phyloP scores from a whole-genome alignment of 2,113 vertebrate species.

The Lamprotornis superbus region DNA sequence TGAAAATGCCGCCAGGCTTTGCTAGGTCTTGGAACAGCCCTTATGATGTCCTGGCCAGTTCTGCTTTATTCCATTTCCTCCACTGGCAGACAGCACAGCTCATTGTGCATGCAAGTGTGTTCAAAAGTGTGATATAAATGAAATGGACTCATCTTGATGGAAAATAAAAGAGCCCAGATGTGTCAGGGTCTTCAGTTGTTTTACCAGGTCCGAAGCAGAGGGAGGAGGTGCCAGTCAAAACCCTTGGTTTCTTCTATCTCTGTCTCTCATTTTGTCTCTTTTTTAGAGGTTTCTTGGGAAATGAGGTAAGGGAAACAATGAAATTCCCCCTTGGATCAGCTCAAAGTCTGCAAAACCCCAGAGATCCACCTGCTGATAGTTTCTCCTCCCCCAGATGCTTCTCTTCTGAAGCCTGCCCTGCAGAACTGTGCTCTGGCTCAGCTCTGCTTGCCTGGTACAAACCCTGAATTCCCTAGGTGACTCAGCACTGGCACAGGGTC shows the following conservation, averaged over 20 bases:
- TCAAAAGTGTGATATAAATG: conserved; percentile 12
- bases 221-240: background rate
- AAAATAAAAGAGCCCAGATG: background rate
- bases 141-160: conserved; percentile 40
- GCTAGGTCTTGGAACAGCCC: background rate
- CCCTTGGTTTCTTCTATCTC: background rate
- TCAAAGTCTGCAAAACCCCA: background rate
- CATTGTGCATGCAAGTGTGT: background rate
- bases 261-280: background rate
- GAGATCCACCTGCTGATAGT: background rate
- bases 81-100: background rate
- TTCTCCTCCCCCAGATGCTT: background rate
- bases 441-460: background rate
- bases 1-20: background rate
- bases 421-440: background rate
- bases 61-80: conserved; percentile 38
- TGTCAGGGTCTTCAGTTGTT: background rate
- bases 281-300: background rate
- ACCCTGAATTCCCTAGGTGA: background rate
- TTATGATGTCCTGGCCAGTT: background rate
- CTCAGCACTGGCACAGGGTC: background rate
- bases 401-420: background rate
- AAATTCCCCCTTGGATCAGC: background rate
- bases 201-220: background rate
- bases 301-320: background rate